phyloP scores from a whole-genome alignment of 2,888 invertebrate species.

The Clistopyga incitator region DNA sequence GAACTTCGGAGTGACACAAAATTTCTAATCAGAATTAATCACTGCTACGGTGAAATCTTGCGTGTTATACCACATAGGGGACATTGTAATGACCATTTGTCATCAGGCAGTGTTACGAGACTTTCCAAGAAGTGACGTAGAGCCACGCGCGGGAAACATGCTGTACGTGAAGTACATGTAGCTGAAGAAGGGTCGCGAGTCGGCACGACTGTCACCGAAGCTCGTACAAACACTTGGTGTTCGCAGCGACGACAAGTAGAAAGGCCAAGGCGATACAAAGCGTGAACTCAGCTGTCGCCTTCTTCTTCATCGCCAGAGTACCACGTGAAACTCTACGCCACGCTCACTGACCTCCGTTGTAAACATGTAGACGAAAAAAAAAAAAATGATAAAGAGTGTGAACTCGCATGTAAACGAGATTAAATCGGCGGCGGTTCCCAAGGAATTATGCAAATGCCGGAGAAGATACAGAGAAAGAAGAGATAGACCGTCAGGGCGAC shows the following conservation, averaged over 20 bases:
- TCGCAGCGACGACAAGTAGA: slow-evolving; percentile 19
- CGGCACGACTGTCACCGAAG: slow-evolving; percentile 4
- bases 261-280: slow-evolving; percentile 73
- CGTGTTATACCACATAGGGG: neutral
- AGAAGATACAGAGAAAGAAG: slow-evolving; percentile 22
- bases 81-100: neutral
- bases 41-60: neutral
- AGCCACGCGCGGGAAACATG: slow-evolving; percentile 14
- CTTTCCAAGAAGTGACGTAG: slow-evolving; percentile 47
- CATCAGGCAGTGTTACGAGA: neutral
- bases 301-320: slow-evolving; percentile 8
- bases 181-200: slow-evolving; percentile 47
- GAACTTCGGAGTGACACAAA: neutral
- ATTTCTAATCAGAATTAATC: neutral
- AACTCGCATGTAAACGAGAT: slow-evolving; percentile 52
- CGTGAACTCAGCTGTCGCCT: slow-evolving; percentile 6
- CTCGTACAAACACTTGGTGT: neutral
- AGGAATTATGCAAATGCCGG: slow-evolving; percentile 68
- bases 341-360: slow-evolving; percentile 10
- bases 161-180: slow-evolving; percentile 28
- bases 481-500: slow-evolving; percentile 45
- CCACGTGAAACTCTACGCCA: slow-evolving; percentile 71
- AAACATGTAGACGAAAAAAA: slow-evolving; percentile 20
- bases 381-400: slow-evolving; percentile 39
- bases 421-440: slow-evolving; percentile 60